These are phyloP conservation scores for Oostethus manadensis DNA, from an alignment of 2,113 vertebrate genomes.

Conservation along the genomic window DNA sequence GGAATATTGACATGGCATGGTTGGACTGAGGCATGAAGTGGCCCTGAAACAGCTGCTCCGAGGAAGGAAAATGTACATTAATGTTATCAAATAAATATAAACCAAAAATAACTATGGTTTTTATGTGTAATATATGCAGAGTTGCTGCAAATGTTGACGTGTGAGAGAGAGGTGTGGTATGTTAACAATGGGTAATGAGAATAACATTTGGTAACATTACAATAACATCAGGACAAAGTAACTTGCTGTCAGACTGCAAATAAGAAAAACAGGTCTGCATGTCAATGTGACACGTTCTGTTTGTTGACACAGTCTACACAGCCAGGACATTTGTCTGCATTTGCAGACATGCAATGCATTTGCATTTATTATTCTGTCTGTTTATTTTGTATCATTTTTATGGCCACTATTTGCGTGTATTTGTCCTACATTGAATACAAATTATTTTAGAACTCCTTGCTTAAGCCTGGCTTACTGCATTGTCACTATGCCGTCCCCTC, in stretches of 20 bases:
- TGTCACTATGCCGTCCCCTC: too few species aligned
- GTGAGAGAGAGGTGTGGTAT: constrained; percentile 37
- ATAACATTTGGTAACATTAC: too few species aligned
- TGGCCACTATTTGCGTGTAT: too few species aligned
- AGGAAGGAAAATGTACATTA: neutral
- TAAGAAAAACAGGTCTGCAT: constrained; percentile 17
- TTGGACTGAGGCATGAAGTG: neutral
- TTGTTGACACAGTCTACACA: constrained; percentile 1
- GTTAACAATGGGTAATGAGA: constrained; percentile 22
- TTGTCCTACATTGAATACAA: too few species aligned
- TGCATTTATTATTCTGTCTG: too few species aligned
- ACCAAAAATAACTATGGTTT: too few species aligned
- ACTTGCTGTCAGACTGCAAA: constrained; percentile 24
- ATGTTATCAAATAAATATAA: neutral
- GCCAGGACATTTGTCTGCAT: neutral
- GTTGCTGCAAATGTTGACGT: constrained; percentile 18
- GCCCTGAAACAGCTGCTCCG: neutral
- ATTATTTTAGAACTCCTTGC: too few species aligned
- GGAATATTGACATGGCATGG: neutral
- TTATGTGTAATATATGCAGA: neutral
- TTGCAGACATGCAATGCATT: too few species aligned
- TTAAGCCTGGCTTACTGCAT: too few species aligned
- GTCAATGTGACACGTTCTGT: constrained; percentile 10
- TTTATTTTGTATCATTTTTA: too few species aligned
- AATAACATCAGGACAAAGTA: constrained; percentile 13